Evolutionary conservation across 2,797 vertebrate species (phyloP), one percentile per base, ranked within the genome.

Genomic region (Sebastes kiyomatsui): DNA sequence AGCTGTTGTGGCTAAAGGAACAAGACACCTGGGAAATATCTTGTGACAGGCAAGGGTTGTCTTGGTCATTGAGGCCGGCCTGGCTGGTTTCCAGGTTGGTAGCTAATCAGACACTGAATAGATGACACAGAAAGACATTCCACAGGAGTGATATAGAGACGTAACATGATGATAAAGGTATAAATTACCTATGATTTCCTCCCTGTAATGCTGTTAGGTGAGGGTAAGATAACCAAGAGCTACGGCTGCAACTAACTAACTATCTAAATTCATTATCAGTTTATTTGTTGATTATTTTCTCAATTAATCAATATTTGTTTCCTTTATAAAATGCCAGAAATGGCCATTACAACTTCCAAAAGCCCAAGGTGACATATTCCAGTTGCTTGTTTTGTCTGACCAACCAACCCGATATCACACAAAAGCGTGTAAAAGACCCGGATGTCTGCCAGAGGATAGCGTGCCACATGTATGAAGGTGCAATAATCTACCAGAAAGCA

Each of bases 41-140:
- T 14, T 82, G 68, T 79, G 78, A 85, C 73, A 75, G 42, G n/a
- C 58, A 69, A 46, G 38, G 67, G 59, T 58, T 82, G 55, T 54
- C 38, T 35, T 61, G 65, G 42, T 73, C 54, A 67, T 4, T 55
- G 28, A 75, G 5, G 74, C 2, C 2, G 0, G 20, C 32, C 55
- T 72, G 72, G 75, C 55, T 66, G 16, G 3, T 67, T 61, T 79
- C 70, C 59, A 79, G 64, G 64, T 70, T 62, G 46, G 33, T 61
- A 46, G 73, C 32, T 60, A 77, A 82, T 82, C 30, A 70, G 46
- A 75, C 61, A 27, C 42, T 52, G 14, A 65, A 67, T 1, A 70
- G n/a, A 80, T 54, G 33, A 66, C 61, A 64, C 4, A 3, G n/a
- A 80, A 75, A 82, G 14, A 74, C 38, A 73, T 66, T 49, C 64